These are phyloP conservation scores for Colistium nudipinnis DNA, from an alignment of 2,113 vertebrate species.

Conservation along the genomic window DNA sequence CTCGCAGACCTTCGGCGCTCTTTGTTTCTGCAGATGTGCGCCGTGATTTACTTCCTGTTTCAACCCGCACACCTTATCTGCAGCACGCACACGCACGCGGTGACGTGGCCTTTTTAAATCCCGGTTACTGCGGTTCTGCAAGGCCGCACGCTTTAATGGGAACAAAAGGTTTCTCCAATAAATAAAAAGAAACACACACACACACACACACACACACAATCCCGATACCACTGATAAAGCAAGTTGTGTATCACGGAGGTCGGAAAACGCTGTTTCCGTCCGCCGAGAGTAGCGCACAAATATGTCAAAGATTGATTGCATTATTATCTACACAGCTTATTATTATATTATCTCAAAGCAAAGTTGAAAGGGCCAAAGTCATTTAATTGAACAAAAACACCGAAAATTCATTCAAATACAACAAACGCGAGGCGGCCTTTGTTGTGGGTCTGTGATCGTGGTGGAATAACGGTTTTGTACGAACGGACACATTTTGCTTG, in stretches of 20 bases:
- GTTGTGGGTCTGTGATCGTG: too few relatives aligned
- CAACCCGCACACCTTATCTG: conserved; percentile 50
- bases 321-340: too few relatives aligned
- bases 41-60: conserved; percentile 42
- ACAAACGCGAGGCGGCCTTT: too few relatives aligned
- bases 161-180: conserved; percentile 60
- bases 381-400: too few relatives aligned
- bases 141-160: conserved; percentile 43
- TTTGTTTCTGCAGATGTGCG: conserved; percentile 28
- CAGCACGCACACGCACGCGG: conserved; percentile 18
- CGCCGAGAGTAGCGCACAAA: conserved; percentile 1
- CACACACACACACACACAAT: too few relatives aligned
- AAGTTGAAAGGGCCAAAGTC: too few relatives aligned
- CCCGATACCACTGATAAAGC: conserved; percentile 39
- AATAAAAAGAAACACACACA: too few relatives aligned
- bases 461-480: too few relatives aligned
- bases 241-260: conserved; percentile 35
- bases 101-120: conserved; percentile 62
- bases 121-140: conserved; percentile 52
- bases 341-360: too few relatives aligned
- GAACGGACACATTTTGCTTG: too few relatives aligned
- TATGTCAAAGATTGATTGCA: too few relatives aligned
- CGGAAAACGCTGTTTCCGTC: conserved; percentile 39
- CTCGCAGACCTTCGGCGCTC: background rate
- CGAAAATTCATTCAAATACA: too few relatives aligned